Evolutionary conservation across 2,113 vertebrate genomes (phyloP).

Genomic region (Neotragus moschatus): DNA sequence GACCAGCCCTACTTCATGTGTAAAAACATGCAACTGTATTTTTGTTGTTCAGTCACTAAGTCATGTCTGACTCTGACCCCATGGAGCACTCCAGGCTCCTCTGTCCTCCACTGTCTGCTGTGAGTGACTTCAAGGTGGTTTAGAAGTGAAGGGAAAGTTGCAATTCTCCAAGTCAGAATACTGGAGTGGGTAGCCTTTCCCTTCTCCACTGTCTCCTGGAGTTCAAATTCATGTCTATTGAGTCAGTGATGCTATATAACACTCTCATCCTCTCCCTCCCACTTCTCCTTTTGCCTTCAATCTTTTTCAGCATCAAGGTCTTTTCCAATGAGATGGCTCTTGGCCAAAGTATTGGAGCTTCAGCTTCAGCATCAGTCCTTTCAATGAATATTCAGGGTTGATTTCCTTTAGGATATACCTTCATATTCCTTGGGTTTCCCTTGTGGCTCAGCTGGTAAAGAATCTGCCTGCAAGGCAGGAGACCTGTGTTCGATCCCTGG

Average conservation of each 20-base stretch:
- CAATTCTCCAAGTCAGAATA: not conserved
- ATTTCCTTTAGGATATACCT: not conserved
- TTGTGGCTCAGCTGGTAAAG: not conserved
- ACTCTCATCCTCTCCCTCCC: not conserved
- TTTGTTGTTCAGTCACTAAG: accelerated
- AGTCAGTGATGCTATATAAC: not conserved
- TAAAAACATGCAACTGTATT: not conserved
- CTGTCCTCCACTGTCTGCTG: not conserved
- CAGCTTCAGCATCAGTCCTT: not conserved
- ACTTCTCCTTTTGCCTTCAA: not conserved
- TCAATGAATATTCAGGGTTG: not conserved
- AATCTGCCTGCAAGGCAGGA: not conserved
- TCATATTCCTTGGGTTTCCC: not conserved
- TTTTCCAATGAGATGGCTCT: not conserved
- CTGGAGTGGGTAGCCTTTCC: not conserved
- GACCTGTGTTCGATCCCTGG: not conserved
- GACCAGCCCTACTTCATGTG: not conserved
- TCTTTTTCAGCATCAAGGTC: not conserved
- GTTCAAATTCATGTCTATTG: not conserved
- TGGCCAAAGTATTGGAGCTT: not conserved
- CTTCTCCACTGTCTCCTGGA: not conserved
- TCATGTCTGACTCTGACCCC: not conserved
- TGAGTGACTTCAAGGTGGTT: not conserved
- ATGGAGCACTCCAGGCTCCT: not conserved
- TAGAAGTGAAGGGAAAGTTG: not conserved